phyloP scores from a whole-genome alignment of 2,113 vertebrate genomes.

The Gymnarchus niloticus region DNA sequence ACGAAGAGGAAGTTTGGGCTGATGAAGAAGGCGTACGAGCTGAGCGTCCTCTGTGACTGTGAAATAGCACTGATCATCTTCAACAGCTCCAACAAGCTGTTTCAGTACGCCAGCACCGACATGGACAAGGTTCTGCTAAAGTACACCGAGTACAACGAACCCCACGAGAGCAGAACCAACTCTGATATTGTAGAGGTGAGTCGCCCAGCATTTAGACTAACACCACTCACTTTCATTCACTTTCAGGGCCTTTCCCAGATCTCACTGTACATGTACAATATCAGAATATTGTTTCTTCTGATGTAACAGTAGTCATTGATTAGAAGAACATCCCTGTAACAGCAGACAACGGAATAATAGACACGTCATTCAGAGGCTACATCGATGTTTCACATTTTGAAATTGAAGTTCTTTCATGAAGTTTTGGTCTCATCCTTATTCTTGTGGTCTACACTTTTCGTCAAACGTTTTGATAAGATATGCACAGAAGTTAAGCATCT shows the following conservation, averaged over 20 bases:
- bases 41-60: conserved; percentile 97
- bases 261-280: not conserved
- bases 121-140: conserved; percentile 98
- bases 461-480: not conserved
- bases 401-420: not conserved
- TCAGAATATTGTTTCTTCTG: not conserved
- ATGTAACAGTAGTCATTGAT: not conserved
- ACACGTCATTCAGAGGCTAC: not conserved
- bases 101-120: conserved; percentile 97
- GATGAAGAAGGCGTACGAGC: conserved; percentile 98
- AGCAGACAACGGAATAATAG: too few species aligned
- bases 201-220: not conserved
- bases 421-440: not conserved
- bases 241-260: too few species aligned
- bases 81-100: conserved; percentile 98
- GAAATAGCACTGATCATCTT: conserved; percentile 99
- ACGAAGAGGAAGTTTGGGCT: conserved; percentile 95
- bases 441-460: not conserved
- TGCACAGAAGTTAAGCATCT: not conserved
- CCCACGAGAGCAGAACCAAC: conserved; percentile 96
- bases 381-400: not conserved
- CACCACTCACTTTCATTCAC: too few species aligned
- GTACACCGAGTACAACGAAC: conserved; percentile 95
- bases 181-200: conserved; percentile 95
- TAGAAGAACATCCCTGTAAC: too few species aligned